Base-by-base conservation (phyloP, 2,888 invertebrate species). In the Stegana nigrithorax region DNA sequence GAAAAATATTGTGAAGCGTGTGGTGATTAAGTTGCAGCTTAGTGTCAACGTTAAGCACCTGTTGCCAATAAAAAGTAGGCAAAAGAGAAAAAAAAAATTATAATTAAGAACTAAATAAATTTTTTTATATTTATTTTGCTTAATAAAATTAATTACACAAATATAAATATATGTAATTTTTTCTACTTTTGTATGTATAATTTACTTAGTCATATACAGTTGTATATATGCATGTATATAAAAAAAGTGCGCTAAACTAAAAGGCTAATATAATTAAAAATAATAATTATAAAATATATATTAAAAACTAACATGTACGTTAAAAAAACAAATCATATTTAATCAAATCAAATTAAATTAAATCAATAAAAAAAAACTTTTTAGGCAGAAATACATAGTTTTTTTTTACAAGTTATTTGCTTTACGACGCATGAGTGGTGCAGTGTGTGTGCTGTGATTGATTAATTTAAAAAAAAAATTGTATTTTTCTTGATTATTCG, bases 71-170 rank as follows among this genome's bases (percentile, higher is more conserved):
- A n/a, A 50, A 39, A 73, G 68, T 69, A 75, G 21, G 45, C 47
- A 50, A 39, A 73, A 69, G 67, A 75, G 21, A 45, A 44, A 29
- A 64, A 72, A 68, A 70, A 53, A 67, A 65, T 68, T 69, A 70
- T 57, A 42, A 66, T 57, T 19, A 4, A 44, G 62, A 65, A 73
- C 66, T 32, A 27, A 59, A 56, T 63, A 12, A 21, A 47, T 2
- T 25, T 12, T 23, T n/a, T n/a, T 36, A 7, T n/a, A 36, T n/a
- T 36, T n/a, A 36, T 36, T 36, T 36, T 36, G 23, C 12, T 8
- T 23, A 36, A 53, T 71, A 62, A 58, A 65, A 63, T 44, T 71
- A 64, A 56, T 32, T 32, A 42, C 26, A n/a, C 17, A 47, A 7
- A 23, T 23, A 59, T 47, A 39, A 25, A 59, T 45, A 39, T 36